Percentiles rank a stretch among this genome's conserved stretches.
phyloP scores from a whole-genome alignment of 2,888 invertebrate genomes.

The Gandaritis pyraliata region DNA sequence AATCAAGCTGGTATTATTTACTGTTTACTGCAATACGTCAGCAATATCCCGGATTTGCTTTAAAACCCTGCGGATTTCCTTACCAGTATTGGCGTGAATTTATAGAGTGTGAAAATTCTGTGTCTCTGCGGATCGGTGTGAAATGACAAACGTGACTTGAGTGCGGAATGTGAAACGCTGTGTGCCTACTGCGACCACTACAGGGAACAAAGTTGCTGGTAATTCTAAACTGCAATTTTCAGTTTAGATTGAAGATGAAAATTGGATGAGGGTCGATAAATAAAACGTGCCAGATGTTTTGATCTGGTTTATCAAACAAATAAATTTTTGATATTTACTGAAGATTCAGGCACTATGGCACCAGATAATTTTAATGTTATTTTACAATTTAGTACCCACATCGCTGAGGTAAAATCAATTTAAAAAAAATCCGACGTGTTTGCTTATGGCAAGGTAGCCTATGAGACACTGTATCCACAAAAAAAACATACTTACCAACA shows the following conservation, averaged over 20 bases:
- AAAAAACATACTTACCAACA: too few relatives aligned
- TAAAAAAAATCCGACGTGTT: too few relatives aligned
- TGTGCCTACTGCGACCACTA: constrained; percentile 25
- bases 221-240: constrained; percentile 23
- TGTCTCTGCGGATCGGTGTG: constrained; percentile 64
- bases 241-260: constrained; percentile 18
- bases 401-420: too few relatives aligned
- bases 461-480: too few relatives aligned
- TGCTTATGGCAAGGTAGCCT: too few relatives aligned
- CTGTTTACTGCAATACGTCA: constrained; percentile 49
- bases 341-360: too few relatives aligned
- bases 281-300: not conserved
- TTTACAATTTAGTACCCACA: too few relatives aligned
- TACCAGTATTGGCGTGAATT: constrained; percentile 65
- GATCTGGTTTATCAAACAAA: too few relatives aligned
- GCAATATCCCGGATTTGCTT: constrained; percentile 46
- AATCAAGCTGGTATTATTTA: constrained; percentile 44
- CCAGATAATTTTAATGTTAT: too few relatives aligned
- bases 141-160: constrained; percentile 75
- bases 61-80: constrained; percentile 61
- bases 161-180: constrained; percentile 38
- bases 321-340: too few relatives aligned
- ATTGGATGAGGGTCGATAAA: not conserved
- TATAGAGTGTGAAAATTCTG: constrained; percentile 77
- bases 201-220: constrained; percentile 37